Evolutionary conservation across 2,113 vertebrate genomes (phyloP).

Genomic region (Geococcyx californianus): DNA sequence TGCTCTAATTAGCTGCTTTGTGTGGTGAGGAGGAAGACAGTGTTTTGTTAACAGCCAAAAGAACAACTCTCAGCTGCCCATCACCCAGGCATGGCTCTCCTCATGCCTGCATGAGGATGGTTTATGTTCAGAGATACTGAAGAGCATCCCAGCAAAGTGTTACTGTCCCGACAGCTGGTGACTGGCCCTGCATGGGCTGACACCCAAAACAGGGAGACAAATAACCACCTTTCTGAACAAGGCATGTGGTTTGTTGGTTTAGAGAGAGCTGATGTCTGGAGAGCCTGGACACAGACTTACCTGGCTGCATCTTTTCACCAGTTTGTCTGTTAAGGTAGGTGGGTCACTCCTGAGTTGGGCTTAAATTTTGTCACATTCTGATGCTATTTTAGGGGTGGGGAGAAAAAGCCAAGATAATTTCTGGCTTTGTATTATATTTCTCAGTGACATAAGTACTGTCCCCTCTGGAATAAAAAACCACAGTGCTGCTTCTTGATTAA

Average conservation of each 20-base stretch:
- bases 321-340: not conserved
- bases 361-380: not conserved
- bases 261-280: not conserved
- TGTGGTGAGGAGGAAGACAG: not conserved
- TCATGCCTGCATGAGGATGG: not conserved
- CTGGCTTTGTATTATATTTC: not conserved
- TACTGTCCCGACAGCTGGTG: not conserved
- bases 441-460: not conserved
- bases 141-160: not conserved
- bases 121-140: not conserved
- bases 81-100: not conserved
- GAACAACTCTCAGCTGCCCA: not conserved
- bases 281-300: not conserved
- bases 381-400: rapidly evolving
- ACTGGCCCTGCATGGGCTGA: rapidly evolving
- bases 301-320: not conserved
- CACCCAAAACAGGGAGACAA: not conserved
- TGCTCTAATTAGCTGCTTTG: not conserved
- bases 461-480: not conserved
- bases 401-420: not conserved
- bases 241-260: not conserved
- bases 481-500: not conserved
- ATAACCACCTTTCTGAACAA: not conserved
- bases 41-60: not conserved
- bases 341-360: not conserved